Percentiles rank a stretch among this genome's conserved stretches.
Evolutionary conservation across 1,140 invertebrate genomes (phyloP).

Genomic region (Nymphalis io): DNA sequence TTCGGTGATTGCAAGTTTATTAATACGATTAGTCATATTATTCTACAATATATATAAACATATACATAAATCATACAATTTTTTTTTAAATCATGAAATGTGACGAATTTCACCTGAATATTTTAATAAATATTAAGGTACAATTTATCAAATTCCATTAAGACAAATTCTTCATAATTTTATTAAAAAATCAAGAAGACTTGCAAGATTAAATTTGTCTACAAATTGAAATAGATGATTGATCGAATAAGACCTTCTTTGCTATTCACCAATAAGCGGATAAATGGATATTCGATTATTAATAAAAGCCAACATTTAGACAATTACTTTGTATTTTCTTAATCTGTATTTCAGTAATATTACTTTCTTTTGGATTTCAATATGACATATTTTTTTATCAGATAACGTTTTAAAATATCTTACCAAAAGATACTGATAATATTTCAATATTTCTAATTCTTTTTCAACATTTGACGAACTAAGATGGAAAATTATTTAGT

Average conservation of each 20-base stretch:
- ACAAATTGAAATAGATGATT: not conserved
- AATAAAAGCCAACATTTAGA: not conserved
- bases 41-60: too few species aligned
- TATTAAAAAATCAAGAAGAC: not conserved
- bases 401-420: not conserved
- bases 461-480: slow-evolving; percentile 23
- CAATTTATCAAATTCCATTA: not conserved
- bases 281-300: not conserved
- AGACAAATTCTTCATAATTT: not conserved
- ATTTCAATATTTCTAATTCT: not conserved
- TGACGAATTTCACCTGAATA: too few species aligned
- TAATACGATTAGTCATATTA: too few species aligned
- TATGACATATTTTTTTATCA: not conserved
- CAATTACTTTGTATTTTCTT: not conserved
- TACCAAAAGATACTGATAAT: not conserved
- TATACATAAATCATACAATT: too few species aligned
- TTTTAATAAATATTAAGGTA: not conserved
- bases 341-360: not conserved
- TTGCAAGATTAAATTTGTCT: not conserved
- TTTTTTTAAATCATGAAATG: too few species aligned
- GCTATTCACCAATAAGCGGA: not conserved
- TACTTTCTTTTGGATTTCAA: not conserved
- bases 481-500: slow-evolving; percentile 24
- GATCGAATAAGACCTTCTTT: not conserved
- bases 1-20: not conserved